Percentiles rank a stretch among this genome's conserved stretches.
phyloP scores from a whole-genome alignment of 2,113 vertebrate genomes.

The Chionis minor region DNA sequence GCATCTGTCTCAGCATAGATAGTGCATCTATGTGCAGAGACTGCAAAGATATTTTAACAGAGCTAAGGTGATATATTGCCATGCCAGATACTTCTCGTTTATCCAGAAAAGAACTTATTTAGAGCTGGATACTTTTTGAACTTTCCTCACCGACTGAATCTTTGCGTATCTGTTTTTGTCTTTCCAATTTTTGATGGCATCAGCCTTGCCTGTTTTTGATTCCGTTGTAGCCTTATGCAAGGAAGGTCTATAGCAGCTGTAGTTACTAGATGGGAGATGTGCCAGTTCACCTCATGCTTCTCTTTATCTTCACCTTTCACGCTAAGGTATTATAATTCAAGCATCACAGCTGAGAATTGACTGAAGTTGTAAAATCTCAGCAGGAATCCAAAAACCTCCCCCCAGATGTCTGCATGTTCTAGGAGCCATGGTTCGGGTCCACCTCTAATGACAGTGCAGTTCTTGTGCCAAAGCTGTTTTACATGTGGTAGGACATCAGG shows the following conservation, averaged over 20 bases:
- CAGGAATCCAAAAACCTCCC: background rate
- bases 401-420: background rate
- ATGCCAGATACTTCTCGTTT: background rate
- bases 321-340: background rate
- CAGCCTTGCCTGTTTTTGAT: background rate
- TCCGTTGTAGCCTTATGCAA: background rate
- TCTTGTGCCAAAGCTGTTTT: background rate
- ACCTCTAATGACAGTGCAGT: background rate
- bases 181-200: background rate
- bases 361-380: background rate
- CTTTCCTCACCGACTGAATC: background rate
- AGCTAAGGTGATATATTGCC: background rate
- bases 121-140: fast-evolving
- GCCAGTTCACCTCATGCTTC: background rate
- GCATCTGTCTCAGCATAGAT: background rate
- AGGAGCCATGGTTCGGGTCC: background rate
- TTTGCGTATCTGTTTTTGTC: background rate
- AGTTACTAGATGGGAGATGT: background rate
- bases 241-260: background rate
- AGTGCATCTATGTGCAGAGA: background rate
- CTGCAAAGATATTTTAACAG: background rate
- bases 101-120: background rate
- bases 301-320: background rate
- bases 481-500: background rate
- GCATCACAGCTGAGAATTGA: background rate